These are phyloP conservation scores for Egretta garzetta DNA, from an alignment of 2,113 vertebrate genomes.

Conservation along the genomic window DNA sequence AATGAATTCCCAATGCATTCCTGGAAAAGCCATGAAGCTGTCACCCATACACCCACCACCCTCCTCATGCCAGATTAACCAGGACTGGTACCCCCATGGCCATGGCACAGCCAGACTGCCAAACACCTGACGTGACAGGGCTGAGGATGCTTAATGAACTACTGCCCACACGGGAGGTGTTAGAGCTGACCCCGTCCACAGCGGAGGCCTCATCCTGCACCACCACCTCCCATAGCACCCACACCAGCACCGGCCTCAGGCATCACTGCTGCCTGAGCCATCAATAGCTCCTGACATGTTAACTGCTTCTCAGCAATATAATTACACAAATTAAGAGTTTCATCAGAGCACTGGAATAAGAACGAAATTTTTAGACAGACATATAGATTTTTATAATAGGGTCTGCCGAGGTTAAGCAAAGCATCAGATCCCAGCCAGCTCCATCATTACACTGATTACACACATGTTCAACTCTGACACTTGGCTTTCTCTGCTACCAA, in stretches of 20 bases:
- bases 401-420: background rate
- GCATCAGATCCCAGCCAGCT: background rate
- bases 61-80: background rate
- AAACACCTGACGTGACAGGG: rapidly evolving
- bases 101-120: background rate
- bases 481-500: background rate
- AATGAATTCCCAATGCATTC: background rate
- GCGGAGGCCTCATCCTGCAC: background rate
- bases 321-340: background rate
- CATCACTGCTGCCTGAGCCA: rapidly evolving
- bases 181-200: background rate
- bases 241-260: background rate
- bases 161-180: rapidly evolving
- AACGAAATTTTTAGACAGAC: background rate
- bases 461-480: background rate
- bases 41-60: background rate
- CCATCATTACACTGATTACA: background rate
- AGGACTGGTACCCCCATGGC: rapidly evolving
- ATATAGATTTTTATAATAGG: background rate
- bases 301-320: background rate
- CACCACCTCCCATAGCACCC: background rate
- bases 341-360: background rate
- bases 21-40: background rate
- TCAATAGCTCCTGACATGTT: rapidly evolving
- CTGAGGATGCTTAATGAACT: background rate